Evolutionary conservation across 2,888 invertebrate genomes (phyloP).

Genomic region (Melolontha melolontha): DNA sequence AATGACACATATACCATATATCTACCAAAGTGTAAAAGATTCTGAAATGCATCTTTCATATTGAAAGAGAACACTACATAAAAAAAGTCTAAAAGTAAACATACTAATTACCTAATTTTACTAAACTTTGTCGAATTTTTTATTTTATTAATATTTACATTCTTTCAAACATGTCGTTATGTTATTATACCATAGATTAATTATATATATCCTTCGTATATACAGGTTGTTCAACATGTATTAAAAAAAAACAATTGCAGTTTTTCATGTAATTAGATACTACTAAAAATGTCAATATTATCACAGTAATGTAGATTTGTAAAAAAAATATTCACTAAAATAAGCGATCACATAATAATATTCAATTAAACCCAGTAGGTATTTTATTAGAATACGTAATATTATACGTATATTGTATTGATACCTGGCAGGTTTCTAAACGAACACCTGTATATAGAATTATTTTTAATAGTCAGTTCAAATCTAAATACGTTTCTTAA

Average conservation of each 20-base stretch:
- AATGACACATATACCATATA: slow-evolving; percentile 1
- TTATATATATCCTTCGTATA: slow-evolving; percentile 20
- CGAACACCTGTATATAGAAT: slow-evolving; percentile 29
- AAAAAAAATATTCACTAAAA: slow-evolving; percentile 22
- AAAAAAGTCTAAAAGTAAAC: slow-evolving; percentile 36
- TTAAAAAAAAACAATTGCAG: slow-evolving; percentile 17
- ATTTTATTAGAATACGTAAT: background rate
- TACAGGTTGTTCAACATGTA: slow-evolving; percentile 14
- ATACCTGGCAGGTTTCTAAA: slow-evolving; percentile 8
- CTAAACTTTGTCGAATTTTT: slow-evolving; percentile 33
- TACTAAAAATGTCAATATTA: slow-evolving; percentile 33
- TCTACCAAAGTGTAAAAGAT: slow-evolving; percentile 5
- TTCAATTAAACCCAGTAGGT: slow-evolving; percentile 9
- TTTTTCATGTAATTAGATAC: slow-evolving; percentile 13
- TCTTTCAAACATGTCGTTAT: slow-evolving; percentile 18
- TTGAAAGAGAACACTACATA: slow-evolving; percentile 30
- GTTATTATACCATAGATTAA: slow-evolving; percentile 40
- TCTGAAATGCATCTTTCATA: slow-evolving; percentile 26
- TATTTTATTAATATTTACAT: slow-evolving; percentile 37
- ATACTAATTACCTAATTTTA: slow-evolving; percentile 32
- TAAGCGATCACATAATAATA: slow-evolving; percentile 23
- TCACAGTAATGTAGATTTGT: slow-evolving; percentile 33
- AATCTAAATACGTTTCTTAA: slow-evolving; percentile 29
- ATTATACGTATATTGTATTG: slow-evolving; percentile 15
- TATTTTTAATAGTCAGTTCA: slow-evolving; percentile 21